Evolutionary conservation across 2,888 invertebrate genomes (phyloP).

Genomic region (Xylota segnis): DNA sequence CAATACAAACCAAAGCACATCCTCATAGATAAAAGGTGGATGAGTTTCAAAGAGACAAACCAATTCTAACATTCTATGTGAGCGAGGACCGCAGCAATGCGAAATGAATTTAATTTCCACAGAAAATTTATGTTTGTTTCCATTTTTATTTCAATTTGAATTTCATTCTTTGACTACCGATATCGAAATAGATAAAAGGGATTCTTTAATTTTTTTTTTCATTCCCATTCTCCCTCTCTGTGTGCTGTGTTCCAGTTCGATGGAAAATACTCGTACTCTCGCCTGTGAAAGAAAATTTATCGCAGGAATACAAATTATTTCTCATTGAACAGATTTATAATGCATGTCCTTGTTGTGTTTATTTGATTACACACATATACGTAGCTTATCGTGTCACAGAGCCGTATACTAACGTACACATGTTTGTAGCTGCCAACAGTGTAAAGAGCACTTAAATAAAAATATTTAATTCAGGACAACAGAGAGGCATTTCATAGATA

Average conservation of each 20-base stretch:
- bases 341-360: constrained; percentile 58
- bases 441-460: constrained; percentile 20
- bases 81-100: background rate
- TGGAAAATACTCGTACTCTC: background rate
- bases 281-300: constrained; percentile 23
- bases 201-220: background rate
- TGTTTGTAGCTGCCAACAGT: background rate
- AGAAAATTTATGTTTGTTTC: constrained; percentile 6
- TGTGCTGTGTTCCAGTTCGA: constrained; percentile 1
- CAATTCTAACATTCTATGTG: background rate
- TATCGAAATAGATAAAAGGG: constrained; percentile 26
- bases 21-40: background rate
- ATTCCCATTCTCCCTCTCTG: background rate
- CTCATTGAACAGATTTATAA: constrained; percentile 53
- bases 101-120: constrained; percentile 14
- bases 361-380: constrained; percentile 49
- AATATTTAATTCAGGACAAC: constrained; percentile 42
- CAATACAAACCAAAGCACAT: background rate
- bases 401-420: background rate
- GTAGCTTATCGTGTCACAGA: constrained; percentile 22
- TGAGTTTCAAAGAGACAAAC: background rate
- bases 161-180: constrained; percentile 2
- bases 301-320: constrained; percentile 51
- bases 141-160: constrained; percentile 8
- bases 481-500: constrained; percentile 17